Evolutionary conservation across 2,113 vertebrate genomes (phyloP).

Genomic region (Mobula hypostoma): DNA sequence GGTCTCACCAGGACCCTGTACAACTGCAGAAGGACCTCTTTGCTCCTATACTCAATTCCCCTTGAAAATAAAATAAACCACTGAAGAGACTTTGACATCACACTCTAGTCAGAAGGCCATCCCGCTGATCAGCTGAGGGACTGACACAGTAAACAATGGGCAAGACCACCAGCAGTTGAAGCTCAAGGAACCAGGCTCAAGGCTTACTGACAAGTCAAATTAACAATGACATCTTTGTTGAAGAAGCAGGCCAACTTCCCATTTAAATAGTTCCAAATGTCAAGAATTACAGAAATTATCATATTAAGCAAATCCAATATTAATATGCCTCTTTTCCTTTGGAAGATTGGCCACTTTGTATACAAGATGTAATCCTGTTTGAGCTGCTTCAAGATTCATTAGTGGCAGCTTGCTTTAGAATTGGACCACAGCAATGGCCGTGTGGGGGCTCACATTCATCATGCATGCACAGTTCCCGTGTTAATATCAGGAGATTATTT

Average conservation of each 20-base stretch:
- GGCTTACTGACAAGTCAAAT: not conserved
- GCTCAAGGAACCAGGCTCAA: not conserved
- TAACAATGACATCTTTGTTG: not conserved
- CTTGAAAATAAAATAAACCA: not conserved
- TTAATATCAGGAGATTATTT: not conserved
- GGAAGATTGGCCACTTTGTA: not conserved
- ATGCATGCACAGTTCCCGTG: not conserved
- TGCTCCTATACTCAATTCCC: too few species aligned
- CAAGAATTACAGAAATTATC: not conserved
- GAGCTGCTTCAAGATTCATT: not conserved
- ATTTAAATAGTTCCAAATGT: not conserved
- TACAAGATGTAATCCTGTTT: not conserved
- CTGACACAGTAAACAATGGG: not conserved
- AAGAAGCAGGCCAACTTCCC: not conserved
- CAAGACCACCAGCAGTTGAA: not conserved
- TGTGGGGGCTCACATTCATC: not conserved
- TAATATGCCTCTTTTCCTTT: not conserved
- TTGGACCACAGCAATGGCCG: not conserved
- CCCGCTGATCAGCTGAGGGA: not conserved
- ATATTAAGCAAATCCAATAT: not conserved
- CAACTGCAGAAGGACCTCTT: too few species aligned
- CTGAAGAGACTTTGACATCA: not conserved
- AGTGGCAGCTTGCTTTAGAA: not conserved
- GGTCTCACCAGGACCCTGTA: too few species aligned
- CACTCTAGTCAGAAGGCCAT: not conserved